phyloP scores from a whole-genome alignment of 2,888 invertebrate genomes.

The Callyntrura sp. region DNA sequence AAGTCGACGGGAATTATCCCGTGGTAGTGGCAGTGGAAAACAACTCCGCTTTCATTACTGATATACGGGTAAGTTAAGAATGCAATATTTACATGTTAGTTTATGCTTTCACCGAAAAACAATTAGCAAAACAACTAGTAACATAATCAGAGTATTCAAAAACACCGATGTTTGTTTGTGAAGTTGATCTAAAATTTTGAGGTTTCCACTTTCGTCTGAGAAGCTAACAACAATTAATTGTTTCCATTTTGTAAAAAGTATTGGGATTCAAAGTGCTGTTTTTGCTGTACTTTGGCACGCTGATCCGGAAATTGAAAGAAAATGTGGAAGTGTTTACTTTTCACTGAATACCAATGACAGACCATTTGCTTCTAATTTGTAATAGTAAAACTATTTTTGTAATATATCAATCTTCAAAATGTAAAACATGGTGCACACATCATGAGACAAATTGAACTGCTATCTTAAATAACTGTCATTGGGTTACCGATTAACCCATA shows the following conservation, averaged over 20 bases:
- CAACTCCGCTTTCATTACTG: conserved; percentile 82
- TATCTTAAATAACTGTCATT: too few relatives aligned
- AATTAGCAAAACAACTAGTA: too few relatives aligned
- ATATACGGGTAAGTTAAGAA: conserved; percentile 79
- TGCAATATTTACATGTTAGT: not conserved
- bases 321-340: not conserved
- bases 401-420: not conserved
- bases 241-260: not conserved
- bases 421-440: too few relatives aligned
- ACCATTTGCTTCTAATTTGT: too few relatives aligned
- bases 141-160: too few relatives aligned
- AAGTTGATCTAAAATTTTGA: not conserved
- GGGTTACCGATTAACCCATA: too few relatives aligned
- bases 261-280: not conserved
- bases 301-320: conserved; percentile 22
- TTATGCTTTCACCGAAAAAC: too few relatives aligned
- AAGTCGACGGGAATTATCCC: conserved; percentile 78
- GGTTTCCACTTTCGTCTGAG: not conserved
- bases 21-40: conserved; percentile 81
- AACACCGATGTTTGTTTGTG: not conserved
- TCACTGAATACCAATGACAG: not conserved
- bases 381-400: too few relatives aligned
- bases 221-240: not conserved
- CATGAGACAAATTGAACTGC: too few relatives aligned
- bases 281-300: conserved; percentile 6